Evolutionary conservation across 2,888 invertebrate species (phyloP).

Genomic region (Orthosia cruda): DNA sequence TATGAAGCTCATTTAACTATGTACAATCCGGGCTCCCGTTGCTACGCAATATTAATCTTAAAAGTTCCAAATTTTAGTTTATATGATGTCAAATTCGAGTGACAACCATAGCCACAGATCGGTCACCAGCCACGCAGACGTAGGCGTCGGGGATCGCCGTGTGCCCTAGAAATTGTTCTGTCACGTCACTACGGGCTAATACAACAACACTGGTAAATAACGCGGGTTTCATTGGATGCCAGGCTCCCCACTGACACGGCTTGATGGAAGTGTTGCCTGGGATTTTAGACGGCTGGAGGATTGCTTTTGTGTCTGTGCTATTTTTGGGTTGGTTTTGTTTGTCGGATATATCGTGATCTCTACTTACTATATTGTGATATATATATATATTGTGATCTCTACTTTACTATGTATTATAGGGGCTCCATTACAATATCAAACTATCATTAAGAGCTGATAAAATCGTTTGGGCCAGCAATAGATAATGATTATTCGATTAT

Average conservation of each 20-base stretch:
- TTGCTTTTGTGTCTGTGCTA: conserved; percentile 37
- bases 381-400: too few species aligned
- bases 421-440: neutral
- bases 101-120: conserved; percentile 59
- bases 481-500: too few species aligned
- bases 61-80: too few species aligned
- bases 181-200: conserved; percentile 62
- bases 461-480: too few species aligned
- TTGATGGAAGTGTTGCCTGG: conserved; percentile 23
- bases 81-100: neutral
- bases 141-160: conserved; percentile 67
- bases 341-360: neutral
- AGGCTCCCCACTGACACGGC: conserved; percentile 31
- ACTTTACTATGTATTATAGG: neutral
- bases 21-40: too few species aligned
- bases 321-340: conserved; percentile 23
- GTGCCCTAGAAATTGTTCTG: conserved; percentile 74
- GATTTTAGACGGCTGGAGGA: conserved; percentile 20
- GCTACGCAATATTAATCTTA: too few species aligned
- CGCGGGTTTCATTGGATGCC: conserved; percentile 47
- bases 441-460: neutral
- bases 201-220: conserved; percentile 55
- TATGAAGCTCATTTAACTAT: too few species aligned
- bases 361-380: too few species aligned
- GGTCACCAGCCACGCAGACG: conserved; percentile 51